A percentile compares a stretch with the other conserved stretches of the same genome.
Conservation (phyloP, 2,113 vertebrate species). For the Mixornis gularis region DNA sequence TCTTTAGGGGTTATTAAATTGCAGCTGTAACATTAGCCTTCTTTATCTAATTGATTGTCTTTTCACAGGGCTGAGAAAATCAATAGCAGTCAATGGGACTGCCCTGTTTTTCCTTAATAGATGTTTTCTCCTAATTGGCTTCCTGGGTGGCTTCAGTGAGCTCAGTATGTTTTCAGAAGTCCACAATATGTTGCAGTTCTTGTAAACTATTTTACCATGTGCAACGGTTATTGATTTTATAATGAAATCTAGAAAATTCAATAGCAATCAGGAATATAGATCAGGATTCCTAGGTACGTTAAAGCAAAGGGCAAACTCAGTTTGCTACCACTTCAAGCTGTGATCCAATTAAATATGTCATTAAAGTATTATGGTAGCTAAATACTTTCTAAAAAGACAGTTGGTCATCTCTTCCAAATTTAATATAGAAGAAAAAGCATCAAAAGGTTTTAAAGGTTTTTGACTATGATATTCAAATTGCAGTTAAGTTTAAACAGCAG, state of each 20-base stretch:
- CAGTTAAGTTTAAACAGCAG: neutral
- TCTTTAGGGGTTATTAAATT: conserved; percentile 83
- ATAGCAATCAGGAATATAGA: conserved; percentile 85
- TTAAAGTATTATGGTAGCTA: conserved; percentile 66
- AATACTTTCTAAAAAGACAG: conserved; percentile 59
- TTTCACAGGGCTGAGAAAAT: conserved; percentile 83
- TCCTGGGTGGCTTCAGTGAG: conserved; percentile 76
- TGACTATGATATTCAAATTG: neutral
- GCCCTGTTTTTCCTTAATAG: conserved; percentile 80
- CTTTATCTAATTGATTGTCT: conserved; percentile 86
- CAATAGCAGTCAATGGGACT: conserved; percentile 79
- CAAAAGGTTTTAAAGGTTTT: neutral
- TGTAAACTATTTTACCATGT: conserved; percentile 80
- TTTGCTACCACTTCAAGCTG: conserved; percentile 72
- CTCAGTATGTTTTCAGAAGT: conserved; percentile 74
- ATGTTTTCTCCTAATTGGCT: conserved; percentile 83
- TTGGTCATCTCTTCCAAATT: conserved; percentile 6
- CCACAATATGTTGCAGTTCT: conserved; percentile 78
- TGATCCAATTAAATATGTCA: conserved; percentile 73
- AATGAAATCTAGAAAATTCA: conserved; percentile 87
- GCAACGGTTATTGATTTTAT: conserved; percentile 83
- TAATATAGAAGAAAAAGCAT: neutral
- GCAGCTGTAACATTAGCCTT: conserved; percentile 85
- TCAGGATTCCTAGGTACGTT: conserved; percentile 76
- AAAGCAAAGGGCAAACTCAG: conserved; percentile 73